A percentile compares a stretch with the other conserved stretches of the same genome.
Conservation (phyloP, 92 coral and sea anemone genomes). For the Phymanthus crucifer region DNA sequence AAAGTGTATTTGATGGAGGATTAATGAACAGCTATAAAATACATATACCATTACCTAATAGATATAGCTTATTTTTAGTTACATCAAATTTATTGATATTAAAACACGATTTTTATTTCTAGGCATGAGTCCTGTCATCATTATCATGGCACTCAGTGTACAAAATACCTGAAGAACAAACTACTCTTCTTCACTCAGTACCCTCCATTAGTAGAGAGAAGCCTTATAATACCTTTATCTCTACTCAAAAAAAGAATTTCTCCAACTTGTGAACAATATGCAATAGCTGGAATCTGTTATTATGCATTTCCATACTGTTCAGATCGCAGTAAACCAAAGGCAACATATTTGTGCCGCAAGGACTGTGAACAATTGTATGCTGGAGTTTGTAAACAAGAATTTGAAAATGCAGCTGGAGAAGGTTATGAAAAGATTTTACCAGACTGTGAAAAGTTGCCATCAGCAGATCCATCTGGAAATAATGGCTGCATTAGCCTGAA, state of each 20-base stretch:
- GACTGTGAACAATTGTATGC: slow-evolving; percentile 77
- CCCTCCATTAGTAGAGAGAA: slow-evolving; percentile 72
- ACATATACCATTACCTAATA: no score
- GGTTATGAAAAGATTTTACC: slow-evolving; percentile 68
- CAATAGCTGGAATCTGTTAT: slow-evolving; percentile 78
- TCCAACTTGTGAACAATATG: slow-evolving; percentile 73
- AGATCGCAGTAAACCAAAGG: slow-evolving; percentile 57
- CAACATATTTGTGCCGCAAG: slow-evolving; percentile 68
- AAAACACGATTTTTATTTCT: background rate
- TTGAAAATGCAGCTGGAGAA: slow-evolving; percentile 47
- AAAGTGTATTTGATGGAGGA: no score
- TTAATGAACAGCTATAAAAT: no score
- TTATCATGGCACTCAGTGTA: slow-evolving; percentile 85
- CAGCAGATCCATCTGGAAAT: slow-evolving; percentile 39
- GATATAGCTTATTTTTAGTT: background rate
- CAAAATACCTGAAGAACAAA: slow-evolving; percentile 62
- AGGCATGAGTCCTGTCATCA: slow-evolving; percentile 89
- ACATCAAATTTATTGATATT: background rate
- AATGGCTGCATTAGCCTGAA: slow-evolving; percentile 68
- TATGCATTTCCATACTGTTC: slow-evolving; percentile 83
- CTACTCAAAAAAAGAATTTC: slow-evolving; percentile 64
- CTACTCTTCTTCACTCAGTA: slow-evolving; percentile 74
- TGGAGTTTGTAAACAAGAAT: slow-evolving; percentile 73
- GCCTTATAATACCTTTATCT: slow-evolving; percentile 65
- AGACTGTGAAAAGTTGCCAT: slow-evolving; percentile 69